These are phyloP conservation scores for Grammomys dolichurus DNA, from an alignment of 2,113 vertebrate genomes.

Conservation along the genomic window DNA sequence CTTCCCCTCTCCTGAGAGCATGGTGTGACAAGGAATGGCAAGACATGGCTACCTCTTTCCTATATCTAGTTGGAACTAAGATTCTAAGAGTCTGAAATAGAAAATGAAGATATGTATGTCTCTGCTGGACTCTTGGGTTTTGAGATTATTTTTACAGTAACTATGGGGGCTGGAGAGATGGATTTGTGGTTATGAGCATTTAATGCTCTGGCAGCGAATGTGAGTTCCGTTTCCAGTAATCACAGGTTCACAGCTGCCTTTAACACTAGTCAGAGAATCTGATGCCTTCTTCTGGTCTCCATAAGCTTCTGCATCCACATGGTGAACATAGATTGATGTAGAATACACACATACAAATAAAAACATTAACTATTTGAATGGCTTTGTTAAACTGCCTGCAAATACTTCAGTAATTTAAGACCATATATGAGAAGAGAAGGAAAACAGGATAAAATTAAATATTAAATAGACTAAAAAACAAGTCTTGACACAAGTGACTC, in stretches of 20 bases:
- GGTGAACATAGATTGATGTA: neutral
- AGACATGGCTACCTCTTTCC: neutral
- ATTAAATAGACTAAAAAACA: neutral
- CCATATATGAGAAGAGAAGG: neutral
- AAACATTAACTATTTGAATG: neutral
- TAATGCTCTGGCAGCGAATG: too few species aligned
- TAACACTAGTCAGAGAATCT: neutral
- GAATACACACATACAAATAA: neutral
- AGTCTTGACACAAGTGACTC: neutral
- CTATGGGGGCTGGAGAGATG: neutral
- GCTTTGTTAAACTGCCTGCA: slow-evolving; percentile 6
- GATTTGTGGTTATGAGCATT: neutral
- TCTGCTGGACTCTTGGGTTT: neutral
- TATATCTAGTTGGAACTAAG: neutral
- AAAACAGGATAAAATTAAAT: neutral
- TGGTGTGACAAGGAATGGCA: neutral
- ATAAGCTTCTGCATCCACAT: too few species aligned
- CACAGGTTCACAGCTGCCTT: neutral
- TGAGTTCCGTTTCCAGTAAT: neutral
- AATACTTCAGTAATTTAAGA: neutral
- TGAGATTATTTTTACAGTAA: neutral
- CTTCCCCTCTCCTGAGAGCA: neutral
- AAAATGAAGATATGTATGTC: neutral
- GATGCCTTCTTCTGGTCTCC: neutral
- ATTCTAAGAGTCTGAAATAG: neutral